Percentiles rank a stretch among this genome's conserved stretches.
phyloP scores from a whole-genome alignment of 2,888 invertebrate species.

The Oxytorus armatus region DNA sequence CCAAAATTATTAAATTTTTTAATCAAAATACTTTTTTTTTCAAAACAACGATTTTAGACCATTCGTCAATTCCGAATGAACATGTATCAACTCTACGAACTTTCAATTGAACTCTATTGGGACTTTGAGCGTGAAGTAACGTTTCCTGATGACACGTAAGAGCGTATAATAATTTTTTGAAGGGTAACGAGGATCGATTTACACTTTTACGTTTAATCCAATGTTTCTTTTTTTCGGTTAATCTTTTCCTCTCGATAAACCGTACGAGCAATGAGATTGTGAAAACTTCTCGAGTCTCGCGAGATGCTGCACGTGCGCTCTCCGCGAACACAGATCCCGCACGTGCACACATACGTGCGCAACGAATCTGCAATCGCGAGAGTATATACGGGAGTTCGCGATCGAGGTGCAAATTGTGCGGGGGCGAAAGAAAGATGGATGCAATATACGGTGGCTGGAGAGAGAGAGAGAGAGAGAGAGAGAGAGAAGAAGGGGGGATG shows the following conservation, averaged over 20 bases:
- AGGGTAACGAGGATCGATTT: not conserved
- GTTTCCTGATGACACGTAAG: not conserved
- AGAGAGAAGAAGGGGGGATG: slow-evolving; percentile 15
- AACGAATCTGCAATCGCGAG: slow-evolving; percentile 15
- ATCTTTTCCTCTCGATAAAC: no score
- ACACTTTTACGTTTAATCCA: not conserved
- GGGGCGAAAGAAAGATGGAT: slow-evolving; percentile 55
- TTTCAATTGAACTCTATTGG: not conserved
- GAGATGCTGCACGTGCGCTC: slow-evolving; percentile 16
- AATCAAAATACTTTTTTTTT: no score
- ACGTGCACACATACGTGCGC: slow-evolving; percentile 17
- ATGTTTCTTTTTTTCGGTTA: no score
- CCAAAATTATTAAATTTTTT: no score
- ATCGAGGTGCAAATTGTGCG: slow-evolving; percentile 57
- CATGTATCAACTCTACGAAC: not conserved
- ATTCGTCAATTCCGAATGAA: no score
- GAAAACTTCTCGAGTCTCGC: slow-evolving; percentile 4
- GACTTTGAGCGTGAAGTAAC: not conserved
- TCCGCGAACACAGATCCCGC: slow-evolving; percentile 14
- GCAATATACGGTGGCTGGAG: not conserved
- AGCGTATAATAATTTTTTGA: not conserved
- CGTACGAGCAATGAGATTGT: slow-evolving; percentile 14
- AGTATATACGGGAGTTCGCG: slow-evolving; percentile 20
- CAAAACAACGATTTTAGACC: no score
- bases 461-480: not conserved